Conservation (phyloP, 1,140 invertebrate genomes). For the Leptinotarsa undecemlineata region DNA sequence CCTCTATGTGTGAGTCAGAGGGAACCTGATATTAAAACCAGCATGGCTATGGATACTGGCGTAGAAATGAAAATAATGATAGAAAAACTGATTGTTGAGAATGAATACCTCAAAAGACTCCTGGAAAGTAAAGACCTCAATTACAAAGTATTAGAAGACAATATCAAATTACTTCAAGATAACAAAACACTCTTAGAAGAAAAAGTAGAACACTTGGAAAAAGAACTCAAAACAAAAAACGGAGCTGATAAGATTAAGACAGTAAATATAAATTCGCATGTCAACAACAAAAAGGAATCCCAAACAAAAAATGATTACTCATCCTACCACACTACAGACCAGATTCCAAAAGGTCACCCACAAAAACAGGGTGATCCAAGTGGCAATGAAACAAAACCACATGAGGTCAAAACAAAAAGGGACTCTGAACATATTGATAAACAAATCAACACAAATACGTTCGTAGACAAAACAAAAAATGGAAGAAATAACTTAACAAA, state of each 20-base stretch:
- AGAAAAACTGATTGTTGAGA: no score
- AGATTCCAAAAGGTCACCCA: neutral
- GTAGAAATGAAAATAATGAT: no score
- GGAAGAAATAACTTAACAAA: neutral
- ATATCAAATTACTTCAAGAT: no score
- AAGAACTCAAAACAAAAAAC: neutral
- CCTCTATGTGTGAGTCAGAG: no score
- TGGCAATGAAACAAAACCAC: conserved; percentile 9
- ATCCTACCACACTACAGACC: neutral
- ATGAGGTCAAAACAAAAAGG: neutral
- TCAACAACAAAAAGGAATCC: neutral
- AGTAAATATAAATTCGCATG: neutral
- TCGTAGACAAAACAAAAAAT: conserved; percentile 6
- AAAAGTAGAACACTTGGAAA: no score
- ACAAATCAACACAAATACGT: neutral
- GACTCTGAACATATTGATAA: neutral
- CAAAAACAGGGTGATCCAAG: conserved; percentile 10
- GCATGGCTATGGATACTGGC: no score
- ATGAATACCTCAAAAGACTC: no score
- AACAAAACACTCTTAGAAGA: no score
- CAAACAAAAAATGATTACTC: conserved; percentile 1
- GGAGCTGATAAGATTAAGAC: neutral
- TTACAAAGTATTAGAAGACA: no score
- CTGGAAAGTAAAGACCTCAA: no score
- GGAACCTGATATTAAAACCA: no score